A percentile compares a stretch with the other conserved stretches of the same genome.
Evolutionary conservation across 2,797 vertebrate species (phyloP).

Genomic region (Pangasius mekongensis): DNA sequence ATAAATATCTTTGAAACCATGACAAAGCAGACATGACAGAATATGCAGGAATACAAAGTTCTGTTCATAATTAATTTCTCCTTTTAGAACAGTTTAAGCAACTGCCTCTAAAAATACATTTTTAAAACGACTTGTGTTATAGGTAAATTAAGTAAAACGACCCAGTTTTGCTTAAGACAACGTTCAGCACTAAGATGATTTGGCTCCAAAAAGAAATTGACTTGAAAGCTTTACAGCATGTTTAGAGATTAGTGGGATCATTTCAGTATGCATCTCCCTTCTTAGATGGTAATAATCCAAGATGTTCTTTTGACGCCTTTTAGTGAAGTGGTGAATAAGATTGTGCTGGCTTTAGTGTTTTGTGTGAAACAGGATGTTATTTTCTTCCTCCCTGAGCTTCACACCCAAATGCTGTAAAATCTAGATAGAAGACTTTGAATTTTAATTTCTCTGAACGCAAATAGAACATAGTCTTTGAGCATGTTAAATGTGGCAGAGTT

Average conservation of each 20-base stretch:
- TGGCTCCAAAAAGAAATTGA: slow-evolving; percentile 66
- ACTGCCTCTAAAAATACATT: slow-evolving; percentile 44
- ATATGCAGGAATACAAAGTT: neutral
- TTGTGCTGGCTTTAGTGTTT: slow-evolving; percentile 66
- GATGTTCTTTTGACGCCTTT: slow-evolving; percentile 75
- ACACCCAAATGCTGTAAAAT: slow-evolving; percentile 54
- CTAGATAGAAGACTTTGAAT: slow-evolving; percentile 53
- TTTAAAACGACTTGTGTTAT: slow-evolving; percentile 66
- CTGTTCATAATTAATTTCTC: slow-evolving; percentile 65
- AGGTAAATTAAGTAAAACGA: slow-evolving; percentile 72
- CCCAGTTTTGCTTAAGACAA: slow-evolving; percentile 73
- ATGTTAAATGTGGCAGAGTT: slow-evolving; percentile 21
- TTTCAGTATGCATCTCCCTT: slow-evolving; percentile 68
- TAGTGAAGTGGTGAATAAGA: slow-evolving; percentile 69
- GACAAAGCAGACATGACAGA: neutral
- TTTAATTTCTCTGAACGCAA: slow-evolving; percentile 48
- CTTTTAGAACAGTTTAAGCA: slow-evolving; percentile 66
- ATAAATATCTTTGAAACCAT: neutral
- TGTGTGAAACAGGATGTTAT: slow-evolving; percentile 55
- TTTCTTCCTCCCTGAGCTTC: slow-evolving; percentile 56
- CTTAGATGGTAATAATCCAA: slow-evolving; percentile 75
- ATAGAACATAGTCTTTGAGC: slow-evolving; percentile 47
- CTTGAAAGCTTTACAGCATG: slow-evolving; percentile 70
- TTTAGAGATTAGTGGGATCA: slow-evolving; percentile 77
- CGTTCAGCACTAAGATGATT: slow-evolving; percentile 75